Conservation (phyloP, 2,797 vertebrate species). For the Lacerta bilineata region DNA sequence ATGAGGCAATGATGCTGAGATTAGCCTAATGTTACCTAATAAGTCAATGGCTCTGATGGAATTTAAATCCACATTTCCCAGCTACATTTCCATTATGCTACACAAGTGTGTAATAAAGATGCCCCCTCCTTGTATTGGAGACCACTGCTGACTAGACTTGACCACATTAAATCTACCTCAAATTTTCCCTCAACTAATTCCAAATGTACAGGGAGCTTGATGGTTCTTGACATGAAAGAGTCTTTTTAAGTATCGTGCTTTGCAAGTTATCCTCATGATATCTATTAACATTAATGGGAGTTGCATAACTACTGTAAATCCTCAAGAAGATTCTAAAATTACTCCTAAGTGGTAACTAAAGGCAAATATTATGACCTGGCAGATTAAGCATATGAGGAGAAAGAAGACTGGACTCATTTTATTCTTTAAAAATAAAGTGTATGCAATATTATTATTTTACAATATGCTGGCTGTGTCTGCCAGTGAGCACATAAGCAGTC, state of each 20-base stretch:
- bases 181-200: background rate
- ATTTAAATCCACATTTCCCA: background rate
- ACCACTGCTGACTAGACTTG: background rate
- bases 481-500: background rate
- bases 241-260: slow-evolving; percentile 19
- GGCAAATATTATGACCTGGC: background rate
- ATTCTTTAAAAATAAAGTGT: slow-evolving; percentile 10
- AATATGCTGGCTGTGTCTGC: background rate
- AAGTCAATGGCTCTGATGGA: background rate
- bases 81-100: background rate
- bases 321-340: background rate
- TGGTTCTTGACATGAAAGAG: slow-evolving; percentile 7
- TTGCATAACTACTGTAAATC: slow-evolving; percentile 4
- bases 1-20: background rate
- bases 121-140: background rate
- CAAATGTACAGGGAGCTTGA: background rate
- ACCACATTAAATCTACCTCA: background rate
- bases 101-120: background rate
- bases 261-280: background rate
- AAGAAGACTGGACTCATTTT: background rate
- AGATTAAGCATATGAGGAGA: slow-evolving; percentile 1
- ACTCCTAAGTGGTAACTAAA: slow-evolving; percentile 24
- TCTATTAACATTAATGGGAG: background rate
- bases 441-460: slow-evolving; percentile 19
- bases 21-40: slow-evolving; percentile 10